These are phyloP conservation scores for Tachina grossa DNA, from an alignment of 2,888 invertebrate genomes.

Conservation along the genomic window DNA sequence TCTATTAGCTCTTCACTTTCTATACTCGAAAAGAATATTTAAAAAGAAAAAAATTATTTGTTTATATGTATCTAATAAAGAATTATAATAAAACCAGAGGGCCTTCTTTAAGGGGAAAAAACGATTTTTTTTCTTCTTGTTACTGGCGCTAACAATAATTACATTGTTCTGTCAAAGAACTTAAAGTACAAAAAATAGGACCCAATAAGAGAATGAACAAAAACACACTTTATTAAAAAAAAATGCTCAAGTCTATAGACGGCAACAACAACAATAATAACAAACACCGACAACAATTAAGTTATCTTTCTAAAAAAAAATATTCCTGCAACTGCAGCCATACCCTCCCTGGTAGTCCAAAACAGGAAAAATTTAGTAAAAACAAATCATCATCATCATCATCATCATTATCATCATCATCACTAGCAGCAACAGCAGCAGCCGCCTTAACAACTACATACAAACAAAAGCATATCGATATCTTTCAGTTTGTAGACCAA, in stretches of 20 bases:
- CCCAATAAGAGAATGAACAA: constrained; percentile 9
- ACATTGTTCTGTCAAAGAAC: constrained; percentile 51
- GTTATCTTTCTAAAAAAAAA: no score
- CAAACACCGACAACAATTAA: constrained; percentile 65
- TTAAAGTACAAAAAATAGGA: constrained; percentile 30
- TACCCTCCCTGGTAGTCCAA: constrained; percentile 19
- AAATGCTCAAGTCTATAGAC: constrained; percentile 23
- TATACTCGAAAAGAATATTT: background rate
- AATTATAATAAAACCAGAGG: background rate
- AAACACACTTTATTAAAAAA: background rate
- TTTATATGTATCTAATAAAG: background rate
- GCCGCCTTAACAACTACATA: constrained; percentile 25
- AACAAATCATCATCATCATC: constrained; percentile 3
- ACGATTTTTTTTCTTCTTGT: background rate
- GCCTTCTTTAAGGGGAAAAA: background rate
- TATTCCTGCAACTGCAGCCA: background rate
- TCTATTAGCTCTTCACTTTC: constrained; percentile 23
- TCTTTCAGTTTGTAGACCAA: constrained; percentile 37
- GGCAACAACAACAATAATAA: constrained; percentile 35
- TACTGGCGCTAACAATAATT: constrained; percentile 59
- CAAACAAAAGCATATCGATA: constrained; percentile 33
- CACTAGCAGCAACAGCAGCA: background rate
- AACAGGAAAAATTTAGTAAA: constrained; percentile 31
- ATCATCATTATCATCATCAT: constrained; percentile 16
- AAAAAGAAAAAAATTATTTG: background rate